Base-by-base conservation (phyloP, 2,797 vertebrate species). In the Crocodylus rhombifer region DNA sequence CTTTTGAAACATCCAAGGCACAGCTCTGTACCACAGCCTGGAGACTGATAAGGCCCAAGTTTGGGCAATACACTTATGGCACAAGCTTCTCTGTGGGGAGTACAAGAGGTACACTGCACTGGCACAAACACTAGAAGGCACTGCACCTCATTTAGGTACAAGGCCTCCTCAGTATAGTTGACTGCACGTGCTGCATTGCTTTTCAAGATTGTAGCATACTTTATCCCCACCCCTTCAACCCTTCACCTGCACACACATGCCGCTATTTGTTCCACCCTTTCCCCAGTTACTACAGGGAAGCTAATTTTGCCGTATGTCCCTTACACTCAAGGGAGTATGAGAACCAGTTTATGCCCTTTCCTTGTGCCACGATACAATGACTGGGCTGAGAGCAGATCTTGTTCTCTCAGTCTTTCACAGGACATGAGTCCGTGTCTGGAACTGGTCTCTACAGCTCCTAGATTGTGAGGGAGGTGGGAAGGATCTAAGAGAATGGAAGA, bases 41-140 rank as follows among this genome's bases (percentile, higher is more conserved):
- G 30, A 81, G 10, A 36, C 4, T 2, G 7, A 81, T 28, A 14
- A 69, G 76, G 62, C 4, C 42, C 76, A 79, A 23, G 73, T 56
- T 63, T 28, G 14, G 23, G 2, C 20, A 5, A n/a, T 3, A 26
- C 2, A 61, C 11, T 61, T 82, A 63, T 0, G 2, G 21, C 23
- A 82, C 20, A 86, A 87, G 88, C 77, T 5, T 63, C 9, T 17
- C 6, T 5, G 26, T 79, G n/a, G 60, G 57, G 1, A 2, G 17
- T 2, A 62, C 60, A 15, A 51, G 83, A 88, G 11, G 4, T 80
- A 33, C 26, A 64, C 62, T 64, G 89, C 83, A 5, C 1, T 63
- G 16, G 4, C 57, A 91, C 58, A 15, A 51, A 42, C 17, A 83
- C 2, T 1, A 1, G 1, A 15, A 80, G 18, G 3, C 3, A 0